Percentiles rank a stretch among this genome's conserved stretches.
Evolutionary conservation across 30 jellyfish, hydroid and myxozoan species (phyloP).

Genomic region (Aurelia sp.): DNA sequence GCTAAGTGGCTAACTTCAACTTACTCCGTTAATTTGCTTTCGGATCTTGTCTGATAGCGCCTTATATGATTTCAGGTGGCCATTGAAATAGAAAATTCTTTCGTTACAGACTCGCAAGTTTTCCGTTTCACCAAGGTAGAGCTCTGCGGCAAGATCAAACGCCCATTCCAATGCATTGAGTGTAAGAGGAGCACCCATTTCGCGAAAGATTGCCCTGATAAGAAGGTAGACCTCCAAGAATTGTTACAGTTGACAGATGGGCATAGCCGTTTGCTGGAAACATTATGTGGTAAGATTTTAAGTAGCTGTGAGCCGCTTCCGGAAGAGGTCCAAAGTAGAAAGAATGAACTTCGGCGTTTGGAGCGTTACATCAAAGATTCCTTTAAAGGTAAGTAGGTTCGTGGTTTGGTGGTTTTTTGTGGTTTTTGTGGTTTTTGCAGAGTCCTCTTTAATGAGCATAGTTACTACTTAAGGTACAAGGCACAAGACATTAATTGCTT

Average conservation of each 20-base stretch:
- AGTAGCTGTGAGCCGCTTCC: slow-evolving; percentile 18
- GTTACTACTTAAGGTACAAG: too few species aligned
- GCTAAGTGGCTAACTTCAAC: too few species aligned
- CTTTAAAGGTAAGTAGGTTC: not conserved
- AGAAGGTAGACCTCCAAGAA: slow-evolving; percentile 6
- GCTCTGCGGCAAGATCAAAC: slow-evolving; percentile 17
- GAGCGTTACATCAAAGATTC: not conserved
- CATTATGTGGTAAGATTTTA: slow-evolving; percentile 34
- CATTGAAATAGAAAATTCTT: too few species aligned
- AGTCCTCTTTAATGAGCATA: too few species aligned
- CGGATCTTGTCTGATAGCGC: too few species aligned
- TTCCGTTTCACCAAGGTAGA: slow-evolving; percentile 2
- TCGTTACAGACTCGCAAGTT: too few species aligned
- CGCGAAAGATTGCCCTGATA: slow-evolving; percentile 35
- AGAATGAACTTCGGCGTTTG: not conserved
- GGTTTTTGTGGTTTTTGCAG: too few species aligned
- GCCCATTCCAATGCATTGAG: slow-evolving; percentile 46
- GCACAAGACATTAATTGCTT: too few species aligned
- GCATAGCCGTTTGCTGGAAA: not conserved
- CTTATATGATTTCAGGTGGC: too few species aligned
- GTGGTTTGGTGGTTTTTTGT: too few species aligned
- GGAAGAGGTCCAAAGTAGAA: not conserved
- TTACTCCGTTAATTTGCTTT: too few species aligned
- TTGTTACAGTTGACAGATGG: slow-evolving; percentile 15
- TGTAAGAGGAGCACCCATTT: slow-evolving; percentile 61